phyloP scores from a whole-genome alignment of 2,113 vertebrate genomes.

The Diadophis punctatus region DNA sequence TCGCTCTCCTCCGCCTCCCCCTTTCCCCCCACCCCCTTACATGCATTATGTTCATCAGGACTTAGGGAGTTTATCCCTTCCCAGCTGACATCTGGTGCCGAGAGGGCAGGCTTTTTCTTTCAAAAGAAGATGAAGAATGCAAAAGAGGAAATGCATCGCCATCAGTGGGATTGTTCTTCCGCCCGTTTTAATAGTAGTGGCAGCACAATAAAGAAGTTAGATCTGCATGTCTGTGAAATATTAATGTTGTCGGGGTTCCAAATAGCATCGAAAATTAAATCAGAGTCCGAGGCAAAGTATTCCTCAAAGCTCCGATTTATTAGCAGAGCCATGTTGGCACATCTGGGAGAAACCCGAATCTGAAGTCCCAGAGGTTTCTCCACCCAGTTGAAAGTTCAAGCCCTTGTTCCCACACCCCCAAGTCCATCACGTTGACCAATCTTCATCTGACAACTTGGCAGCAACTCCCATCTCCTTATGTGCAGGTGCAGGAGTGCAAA shows the following conservation, averaged over 20 bases:
- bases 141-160: neutral
- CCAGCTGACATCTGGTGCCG: slow-evolving; percentile 39
- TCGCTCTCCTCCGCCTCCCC: neutral
- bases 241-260: neutral
- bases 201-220: neutral
- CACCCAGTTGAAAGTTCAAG: too few species aligned
- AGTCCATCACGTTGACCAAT: too few species aligned
- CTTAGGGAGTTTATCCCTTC: slow-evolving; percentile 36
- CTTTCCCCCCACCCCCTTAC: neutral
- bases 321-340: too few species aligned
- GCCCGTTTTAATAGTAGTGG: slow-evolving; percentile 5
- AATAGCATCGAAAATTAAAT: too few species aligned
- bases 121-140: neutral
- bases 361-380: too few species aligned
- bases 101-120: neutral
- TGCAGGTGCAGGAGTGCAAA: too few species aligned
- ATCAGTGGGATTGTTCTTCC: neutral
- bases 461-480: too few species aligned
- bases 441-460: too few species aligned
- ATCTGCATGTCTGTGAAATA: neutral
- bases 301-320: too few species aligned
- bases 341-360: too few species aligned
- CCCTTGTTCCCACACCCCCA: too few species aligned
- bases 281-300: too few species aligned
- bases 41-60: slow-evolving; percentile 42